A percentile compares a stretch with the other conserved stretches of the same genome.
phyloP scores from a whole-genome alignment of 2,797 vertebrate genomes.

The Lemur catta region DNA sequence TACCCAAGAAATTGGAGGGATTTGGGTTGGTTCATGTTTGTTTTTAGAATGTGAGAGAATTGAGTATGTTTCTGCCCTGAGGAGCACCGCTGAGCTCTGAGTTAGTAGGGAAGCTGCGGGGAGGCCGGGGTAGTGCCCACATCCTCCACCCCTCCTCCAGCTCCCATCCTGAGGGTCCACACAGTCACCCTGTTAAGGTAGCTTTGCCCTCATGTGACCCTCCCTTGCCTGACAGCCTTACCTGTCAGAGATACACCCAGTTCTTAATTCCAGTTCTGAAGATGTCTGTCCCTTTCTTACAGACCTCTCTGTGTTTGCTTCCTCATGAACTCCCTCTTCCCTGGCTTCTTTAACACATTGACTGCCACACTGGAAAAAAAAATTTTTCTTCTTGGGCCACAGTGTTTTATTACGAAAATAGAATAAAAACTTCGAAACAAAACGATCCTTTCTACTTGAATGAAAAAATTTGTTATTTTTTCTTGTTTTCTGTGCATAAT shows the following conservation, averaged over 20 bases:
- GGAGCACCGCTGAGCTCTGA: not conserved
- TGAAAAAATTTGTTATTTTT: too few relatives aligned
- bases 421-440: too few relatives aligned
- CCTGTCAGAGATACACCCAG: not conserved
- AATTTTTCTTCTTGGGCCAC: too few relatives aligned
- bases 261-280: not conserved
- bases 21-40: not conserved
- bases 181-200: not conserved
- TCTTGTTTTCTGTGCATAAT: too few relatives aligned
- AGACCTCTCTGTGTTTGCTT: not conserved
- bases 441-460: too few relatives aligned
- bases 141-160: too few relatives aligned
- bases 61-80: not conserved
- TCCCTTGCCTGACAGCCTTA: not conserved
- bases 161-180: not conserved
- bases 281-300: not conserved
- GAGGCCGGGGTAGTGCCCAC: rapidly evolving
- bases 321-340: not conserved
- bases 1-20: not conserved
- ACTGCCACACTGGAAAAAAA: too few relatives aligned
- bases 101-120: not conserved
- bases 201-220: not conserved
- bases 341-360: not conserved
- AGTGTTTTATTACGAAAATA: too few relatives aligned
- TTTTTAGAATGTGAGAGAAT: not conserved